Evolutionary conservation across 2,888 invertebrate genomes (phyloP).

Genomic region (Bimastos eiseni): DNA sequence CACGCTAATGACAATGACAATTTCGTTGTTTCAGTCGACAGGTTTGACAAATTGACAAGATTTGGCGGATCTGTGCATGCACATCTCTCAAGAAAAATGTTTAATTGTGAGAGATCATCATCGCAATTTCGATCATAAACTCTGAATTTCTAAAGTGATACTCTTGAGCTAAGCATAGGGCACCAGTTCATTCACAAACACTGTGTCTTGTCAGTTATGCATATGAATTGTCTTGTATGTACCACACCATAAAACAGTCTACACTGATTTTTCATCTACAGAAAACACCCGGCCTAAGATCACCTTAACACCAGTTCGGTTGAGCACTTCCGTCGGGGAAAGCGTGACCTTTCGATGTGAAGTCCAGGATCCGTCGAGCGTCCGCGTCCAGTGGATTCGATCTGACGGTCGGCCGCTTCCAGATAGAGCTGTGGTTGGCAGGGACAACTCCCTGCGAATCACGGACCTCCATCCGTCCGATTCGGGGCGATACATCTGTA

Average conservation of each 20-base stretch:
- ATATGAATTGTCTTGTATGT: neutral
- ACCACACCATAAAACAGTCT: neutral
- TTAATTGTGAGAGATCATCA: neutral
- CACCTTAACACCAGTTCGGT: constrained; percentile 27
- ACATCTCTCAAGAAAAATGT: neutral
- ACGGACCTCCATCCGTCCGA: constrained; percentile 50
- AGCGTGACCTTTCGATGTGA: constrained; percentile 46
- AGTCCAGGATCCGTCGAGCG: constrained; percentile 51
- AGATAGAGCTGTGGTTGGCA: constrained; percentile 46
- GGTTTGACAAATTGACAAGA: no score
- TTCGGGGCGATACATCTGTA: constrained; percentile 55
- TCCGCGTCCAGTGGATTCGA: constrained; percentile 72
- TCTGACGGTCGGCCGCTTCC: constrained; percentile 72
- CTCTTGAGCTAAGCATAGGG: no score
- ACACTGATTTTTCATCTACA: constrained; percentile 3
- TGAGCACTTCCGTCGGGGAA: constrained; percentile 31
- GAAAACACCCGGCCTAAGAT: constrained; percentile 31
- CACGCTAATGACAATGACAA: no score
- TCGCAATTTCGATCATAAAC: no score
- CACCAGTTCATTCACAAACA: no score
- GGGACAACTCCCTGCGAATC: constrained; percentile 53
- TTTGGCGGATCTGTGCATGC: no score
- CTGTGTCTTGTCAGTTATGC: neutral
- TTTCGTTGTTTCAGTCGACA: no score
- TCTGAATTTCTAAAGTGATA: no score